Evolutionary conservation across 2,797 vertebrate genomes (phyloP), one percentile per base, ranked within the genome.

Genomic region (Vireo griseus): DNA sequence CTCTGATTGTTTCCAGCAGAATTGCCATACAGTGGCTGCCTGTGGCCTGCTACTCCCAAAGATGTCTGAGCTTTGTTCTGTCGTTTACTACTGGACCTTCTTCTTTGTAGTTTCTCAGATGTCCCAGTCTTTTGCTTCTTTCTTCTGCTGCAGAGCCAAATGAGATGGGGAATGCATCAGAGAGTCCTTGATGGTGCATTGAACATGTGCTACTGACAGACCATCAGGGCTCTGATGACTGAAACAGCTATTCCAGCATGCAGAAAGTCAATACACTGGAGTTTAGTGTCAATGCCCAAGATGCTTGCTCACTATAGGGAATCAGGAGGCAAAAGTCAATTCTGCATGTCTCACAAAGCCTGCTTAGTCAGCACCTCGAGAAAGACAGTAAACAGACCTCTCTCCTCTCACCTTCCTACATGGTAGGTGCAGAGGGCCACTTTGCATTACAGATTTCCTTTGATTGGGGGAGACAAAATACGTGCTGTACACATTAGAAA

Each of bases 201-300:
- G 61, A 73, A 50, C 37, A 24, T 0, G 2, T 65, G 52, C 42
- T 82, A 7, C 15, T 50, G 35, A 42, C 25, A 84, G 24, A 24
- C 2, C 18, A 80, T 13, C 17, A 88, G n/a, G 55, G n/a, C 48
- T 86, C 77, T 48, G 57, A 35, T 71, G 40, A 67, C 69, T 51
- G 22, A n/a, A 80, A 44, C 1, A 4, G 61, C 22, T 25, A 16
- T 22, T 48, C 45, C 29, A 59, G 37, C 7, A 35, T 14, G 35
- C n/a, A 42, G 42, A 28, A 81, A 65, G 29, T 42, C 33, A 57
- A 16, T 5, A 48, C 10, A 33, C 11, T 5, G 21, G 26, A 76
- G 24, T 0, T 21, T 26, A 69, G 26, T 3, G 19, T 47, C 31
- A 16, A 31, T 52, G 39, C 17, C 39, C 0, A 4, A 61, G 35